Evolutionary conservation across 2,797 vertebrate genomes (phyloP).

Genomic region (Acridotheres tristis): DNA sequence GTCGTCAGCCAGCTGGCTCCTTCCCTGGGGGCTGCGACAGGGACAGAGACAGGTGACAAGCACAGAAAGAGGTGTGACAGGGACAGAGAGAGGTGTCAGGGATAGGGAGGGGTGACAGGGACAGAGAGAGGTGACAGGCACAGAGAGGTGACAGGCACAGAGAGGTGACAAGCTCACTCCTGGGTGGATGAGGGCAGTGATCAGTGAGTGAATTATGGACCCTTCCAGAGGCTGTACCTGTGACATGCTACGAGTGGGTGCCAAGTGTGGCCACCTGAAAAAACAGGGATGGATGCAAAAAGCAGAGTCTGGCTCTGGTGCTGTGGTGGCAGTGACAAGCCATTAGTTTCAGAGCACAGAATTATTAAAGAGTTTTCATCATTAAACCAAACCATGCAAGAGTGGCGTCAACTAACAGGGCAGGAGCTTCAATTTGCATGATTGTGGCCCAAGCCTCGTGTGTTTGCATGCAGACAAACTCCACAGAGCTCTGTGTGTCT

Average conservation of each 20-base stretch:
- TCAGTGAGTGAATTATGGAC: neutral
- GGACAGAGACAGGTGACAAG: neutral
- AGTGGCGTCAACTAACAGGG: accelerated
- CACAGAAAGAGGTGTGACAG: no score
- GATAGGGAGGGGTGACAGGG: no score
- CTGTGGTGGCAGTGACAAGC: neutral
- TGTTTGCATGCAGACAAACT: neutral
- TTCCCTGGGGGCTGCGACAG: conserved; percentile 26
- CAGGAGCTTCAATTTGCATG: neutral
- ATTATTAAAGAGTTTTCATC: neutral
- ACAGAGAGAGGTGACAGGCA: no score
- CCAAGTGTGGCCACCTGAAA: neutral
- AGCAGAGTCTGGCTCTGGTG: neutral
- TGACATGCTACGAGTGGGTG: neutral
- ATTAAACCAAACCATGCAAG: neutral
- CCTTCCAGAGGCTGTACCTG: neutral
- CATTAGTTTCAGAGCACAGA: neutral
- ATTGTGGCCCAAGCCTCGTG: accelerated
- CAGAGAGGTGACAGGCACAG: no score
- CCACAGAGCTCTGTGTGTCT: neutral
- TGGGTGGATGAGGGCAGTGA: neutral
- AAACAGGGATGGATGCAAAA: neutral
- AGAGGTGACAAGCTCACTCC: neutral
- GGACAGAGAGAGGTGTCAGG: no score
- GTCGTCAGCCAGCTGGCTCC: conserved; percentile 23